phyloP scores from a whole-genome alignment of 2,113 vertebrate species.

The Cephalopterus ornatus region DNA sequence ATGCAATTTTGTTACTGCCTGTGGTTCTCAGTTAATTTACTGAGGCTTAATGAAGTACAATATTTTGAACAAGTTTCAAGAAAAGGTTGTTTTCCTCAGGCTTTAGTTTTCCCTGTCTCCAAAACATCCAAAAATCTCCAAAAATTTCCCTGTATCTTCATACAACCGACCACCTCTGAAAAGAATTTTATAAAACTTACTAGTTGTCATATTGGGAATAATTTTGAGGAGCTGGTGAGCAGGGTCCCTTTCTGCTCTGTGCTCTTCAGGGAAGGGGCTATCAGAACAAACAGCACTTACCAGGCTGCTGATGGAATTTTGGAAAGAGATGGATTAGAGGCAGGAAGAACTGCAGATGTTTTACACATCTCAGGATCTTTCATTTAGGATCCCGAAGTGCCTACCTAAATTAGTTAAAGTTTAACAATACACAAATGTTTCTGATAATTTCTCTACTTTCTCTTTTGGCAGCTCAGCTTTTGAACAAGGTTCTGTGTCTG shows the following conservation, averaged over 20 bases:
- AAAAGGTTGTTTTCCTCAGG: not conserved
- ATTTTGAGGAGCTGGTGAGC: not conserved
- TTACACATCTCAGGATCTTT: not conserved
- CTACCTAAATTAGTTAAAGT: not conserved
- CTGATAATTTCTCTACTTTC: not conserved
- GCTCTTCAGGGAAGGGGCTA: not conserved
- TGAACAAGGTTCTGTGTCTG: not conserved
- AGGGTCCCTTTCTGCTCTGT: fast-evolving
- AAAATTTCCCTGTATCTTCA: too few relatives aligned
- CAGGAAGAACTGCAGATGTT: not conserved
- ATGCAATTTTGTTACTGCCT: not conserved
- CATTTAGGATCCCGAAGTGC: not conserved
- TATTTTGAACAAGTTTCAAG: not conserved
- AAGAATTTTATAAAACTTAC: not conserved
- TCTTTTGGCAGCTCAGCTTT: not conserved
- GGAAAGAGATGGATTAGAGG: not conserved
- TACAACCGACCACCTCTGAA: not conserved
- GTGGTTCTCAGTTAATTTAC: not conserved
- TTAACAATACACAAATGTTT: not conserved
- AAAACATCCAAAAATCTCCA: too few relatives aligned
- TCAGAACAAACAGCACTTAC: not conserved
- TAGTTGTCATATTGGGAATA: not conserved
- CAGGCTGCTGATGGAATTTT: not conserved
- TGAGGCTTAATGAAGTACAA: not conserved
- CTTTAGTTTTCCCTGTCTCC: not conserved